These are phyloP conservation scores for Argya squamiceps DNA, from an alignment of 2,797 vertebrate species.

Conservation along the genomic window DNA sequence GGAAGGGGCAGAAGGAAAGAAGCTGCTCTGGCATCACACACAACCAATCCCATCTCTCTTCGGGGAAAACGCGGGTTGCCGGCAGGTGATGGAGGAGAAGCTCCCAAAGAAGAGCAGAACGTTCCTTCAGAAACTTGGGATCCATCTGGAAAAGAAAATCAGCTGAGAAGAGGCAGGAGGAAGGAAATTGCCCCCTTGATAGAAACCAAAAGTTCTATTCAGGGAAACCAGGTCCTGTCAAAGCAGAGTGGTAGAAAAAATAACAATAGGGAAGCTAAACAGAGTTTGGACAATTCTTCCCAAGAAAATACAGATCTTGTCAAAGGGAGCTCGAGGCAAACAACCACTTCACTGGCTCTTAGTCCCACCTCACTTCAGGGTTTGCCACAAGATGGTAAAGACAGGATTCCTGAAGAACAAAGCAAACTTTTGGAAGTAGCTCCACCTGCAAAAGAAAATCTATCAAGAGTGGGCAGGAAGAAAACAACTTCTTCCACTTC, in stretches of 20 bases:
- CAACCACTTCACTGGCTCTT: background rate
- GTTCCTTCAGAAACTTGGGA: background rate
- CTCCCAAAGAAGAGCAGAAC: background rate
- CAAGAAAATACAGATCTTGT: background rate
- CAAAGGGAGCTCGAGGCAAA: background rate
- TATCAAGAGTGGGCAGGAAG: background rate
- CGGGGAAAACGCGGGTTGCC: background rate
- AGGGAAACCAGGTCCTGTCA: background rate
- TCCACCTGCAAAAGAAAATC: background rate
- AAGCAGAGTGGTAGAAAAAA: background rate
- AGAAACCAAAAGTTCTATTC: background rate
- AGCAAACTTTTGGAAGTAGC: background rate
- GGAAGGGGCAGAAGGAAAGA: conserved; percentile 21
- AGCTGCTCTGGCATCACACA: background rate
- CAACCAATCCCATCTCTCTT: background rate
- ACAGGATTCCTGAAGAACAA: background rate
- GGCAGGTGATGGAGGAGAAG: background rate
- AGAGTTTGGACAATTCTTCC: background rate
- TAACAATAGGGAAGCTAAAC: background rate
- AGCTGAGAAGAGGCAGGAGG: background rate
- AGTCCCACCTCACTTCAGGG: background rate
- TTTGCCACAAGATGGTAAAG: background rate
- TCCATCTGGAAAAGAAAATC: background rate
- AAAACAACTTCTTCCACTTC: background rate
- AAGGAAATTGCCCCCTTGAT: background rate